Conservation (phyloP, 1,140 invertebrate species). For the Contarinia nasturtii region DNA sequence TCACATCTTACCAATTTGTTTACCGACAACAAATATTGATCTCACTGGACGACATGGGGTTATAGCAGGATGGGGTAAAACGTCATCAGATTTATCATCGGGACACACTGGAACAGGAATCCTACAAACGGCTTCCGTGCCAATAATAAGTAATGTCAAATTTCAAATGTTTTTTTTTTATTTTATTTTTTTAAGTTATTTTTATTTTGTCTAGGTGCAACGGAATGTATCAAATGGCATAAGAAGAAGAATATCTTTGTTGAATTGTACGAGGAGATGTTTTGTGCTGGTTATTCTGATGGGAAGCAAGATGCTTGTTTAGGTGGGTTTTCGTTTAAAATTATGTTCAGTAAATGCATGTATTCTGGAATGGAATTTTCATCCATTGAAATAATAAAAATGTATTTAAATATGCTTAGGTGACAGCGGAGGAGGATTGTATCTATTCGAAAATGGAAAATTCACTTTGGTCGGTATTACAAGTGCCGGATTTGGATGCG, state of each 20-base stretch:
- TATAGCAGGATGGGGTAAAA: slow-evolving; percentile 77
- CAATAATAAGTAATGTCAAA: slow-evolving; percentile 43
- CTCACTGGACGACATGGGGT: slow-evolving; percentile 40
- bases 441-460: slow-evolving; percentile 33
- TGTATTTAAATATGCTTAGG: slow-evolving; percentile 28
- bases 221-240: slow-evolving; percentile 61
- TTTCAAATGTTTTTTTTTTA: neutral
- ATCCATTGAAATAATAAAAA: neutral
- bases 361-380: neutral
- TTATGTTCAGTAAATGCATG: neutral
- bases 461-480: slow-evolving; percentile 72
- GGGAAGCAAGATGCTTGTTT: slow-evolving; percentile 66
- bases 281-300: slow-evolving; percentile 65
- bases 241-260: slow-evolving; percentile 53
- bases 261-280: slow-evolving; percentile 51
- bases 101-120: slow-evolving; percentile 59
- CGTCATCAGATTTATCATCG: slow-evolving; percentile 36
- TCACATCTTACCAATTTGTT: slow-evolving; percentile 62
- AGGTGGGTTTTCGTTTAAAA: slow-evolving; percentile 25
- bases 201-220: slow-evolving; percentile 25
- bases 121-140: slow-evolving; percentile 56
- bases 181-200: slow-evolving; percentile 4
- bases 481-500: slow-evolving; percentile 70
- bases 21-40: slow-evolving; percentile 35
- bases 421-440: slow-evolving; percentile 66